Base-by-base conservation (phyloP, 2,113 vertebrate species). In the Hepsetus odoe region DNA sequence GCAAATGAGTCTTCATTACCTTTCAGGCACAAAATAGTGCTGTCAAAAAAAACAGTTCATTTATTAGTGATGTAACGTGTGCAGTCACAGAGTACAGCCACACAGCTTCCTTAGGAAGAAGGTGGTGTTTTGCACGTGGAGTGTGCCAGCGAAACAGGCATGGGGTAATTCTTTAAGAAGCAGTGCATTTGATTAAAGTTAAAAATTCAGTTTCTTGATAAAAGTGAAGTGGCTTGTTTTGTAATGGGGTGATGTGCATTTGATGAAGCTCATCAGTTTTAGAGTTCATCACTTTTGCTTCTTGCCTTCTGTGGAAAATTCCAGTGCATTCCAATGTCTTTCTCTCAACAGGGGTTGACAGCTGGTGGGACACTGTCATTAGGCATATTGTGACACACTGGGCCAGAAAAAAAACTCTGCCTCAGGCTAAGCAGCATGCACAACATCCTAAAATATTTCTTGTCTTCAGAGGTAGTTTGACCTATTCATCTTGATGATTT, bases 1-100 rank as follows among this genome's bases (percentile, higher is more conserved):
- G 40, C 65, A 65, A 74, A 85, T 74, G 77, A 81, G 78, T 77
- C 87, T 85, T 85, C 86, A 87, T 83, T 83, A 80, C 55, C 70
- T 75, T 80, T 74, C 40, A 38, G 44, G 26, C 30, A 74, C n/a
- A 74, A 28, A 66, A 72, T 69, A 71, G 55, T 24, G 64, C 76
- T 80, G 80, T 66, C 55, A 35, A 66, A 44, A 38, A 56, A 67
- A 53, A n/a, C 12, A n/a, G 26, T 12, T 55, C 64, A 10, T 69
- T 80, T 82, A 72, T 85, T 74, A 44, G 56, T 62, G 20, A 28
- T 28, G 59, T 44, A 67, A 65, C 49, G 75, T 1, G 6, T 38
- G 72, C 18, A 59, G 40, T 77, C 65, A 59, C 32, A 12, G 38
- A 38, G 35, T 24, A 64, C 28, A 59, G 74, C 49, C 33, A 53